Evolutionary conservation across 2,113 vertebrate genomes (phyloP), one percentile per base, ranked within the genome.

Genomic region (Erpornis zantholeuca): DNA sequence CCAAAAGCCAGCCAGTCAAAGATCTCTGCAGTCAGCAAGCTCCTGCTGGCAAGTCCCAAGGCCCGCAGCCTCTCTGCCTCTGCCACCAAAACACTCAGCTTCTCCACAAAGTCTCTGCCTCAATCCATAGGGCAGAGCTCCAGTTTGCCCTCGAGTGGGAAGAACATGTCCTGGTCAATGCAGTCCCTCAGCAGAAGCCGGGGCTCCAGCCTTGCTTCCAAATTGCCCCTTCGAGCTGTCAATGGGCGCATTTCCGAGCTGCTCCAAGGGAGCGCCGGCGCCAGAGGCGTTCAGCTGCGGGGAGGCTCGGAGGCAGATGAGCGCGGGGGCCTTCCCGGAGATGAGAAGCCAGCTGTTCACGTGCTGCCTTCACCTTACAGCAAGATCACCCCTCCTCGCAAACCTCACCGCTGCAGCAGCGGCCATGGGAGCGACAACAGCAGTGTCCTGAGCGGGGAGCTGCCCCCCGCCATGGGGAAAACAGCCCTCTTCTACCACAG

Each of bases 361-460:
- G 96, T 98, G 21, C 97, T 99, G 61, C 99, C 99, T 7, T 99
- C 99, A 1, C 99, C 99, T 36, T 99, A 99, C 97, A 99, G 99
- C 98, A 99, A 99, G 97, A 98, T 99, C 88, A 99, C 99, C 6
- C 99, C 99, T 7, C 99, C 99, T 5, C 98, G 99, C 72, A 98
- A 98, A 91, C 98, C 99, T 5, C 99, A 99, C 66, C 98, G 99
- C 75, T 99, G 99, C 97, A 99, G 99, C 98, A 99, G 99, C 1
- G 99, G 99, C 17, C 99, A 99, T 0, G 99, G 99, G 15, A 99
- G 99, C 2, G 99, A 99, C 98, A 99, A 99, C 97, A 99, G 99
- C 98, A 99, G 99, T 5, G 99, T 99, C 49, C 98, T 99, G 94
- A 99, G 99, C 0, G 99, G 99, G 13, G 99, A 99, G 96, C 98